Evolutionary conservation across 2,797 vertebrate species (phyloP).

Genomic region (Rhyacichthys aspro): DNA sequence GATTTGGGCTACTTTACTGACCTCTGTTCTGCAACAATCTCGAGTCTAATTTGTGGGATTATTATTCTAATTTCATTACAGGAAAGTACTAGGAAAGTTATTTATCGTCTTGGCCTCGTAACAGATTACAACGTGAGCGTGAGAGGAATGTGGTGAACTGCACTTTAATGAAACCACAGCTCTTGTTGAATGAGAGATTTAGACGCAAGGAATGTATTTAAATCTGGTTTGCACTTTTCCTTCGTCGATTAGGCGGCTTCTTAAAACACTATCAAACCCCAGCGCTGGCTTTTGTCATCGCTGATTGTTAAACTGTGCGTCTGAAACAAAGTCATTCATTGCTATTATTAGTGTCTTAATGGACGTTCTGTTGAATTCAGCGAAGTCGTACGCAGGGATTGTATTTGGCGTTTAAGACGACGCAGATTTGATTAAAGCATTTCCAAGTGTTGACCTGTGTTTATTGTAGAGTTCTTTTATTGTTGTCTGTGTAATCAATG

Average conservation of each 20-base stretch:
- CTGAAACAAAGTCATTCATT: constrained; percentile 20
- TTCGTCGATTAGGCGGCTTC: constrained; percentile 38
- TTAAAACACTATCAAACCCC: constrained; percentile 49
- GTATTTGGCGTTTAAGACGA: constrained; percentile 21
- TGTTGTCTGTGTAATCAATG: background rate
- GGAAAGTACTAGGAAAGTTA: constrained; percentile 40
- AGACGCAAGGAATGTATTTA: constrained; percentile 46
- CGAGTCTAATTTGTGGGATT: constrained; percentile 12
- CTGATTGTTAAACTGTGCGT: constrained; percentile 55
- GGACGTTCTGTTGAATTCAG: constrained; percentile 12
- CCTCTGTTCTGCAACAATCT: background rate
- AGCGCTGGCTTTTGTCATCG: constrained; percentile 44
- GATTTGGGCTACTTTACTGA: background rate
- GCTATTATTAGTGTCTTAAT: constrained; percentile 32
- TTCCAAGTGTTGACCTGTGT: background rate
- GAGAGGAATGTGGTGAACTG: constrained; percentile 48
- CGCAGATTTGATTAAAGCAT: background rate
- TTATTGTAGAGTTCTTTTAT: background rate
- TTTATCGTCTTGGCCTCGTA: constrained; percentile 35
- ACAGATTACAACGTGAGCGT: constrained; percentile 50
- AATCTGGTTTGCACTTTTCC: constrained; percentile 52
- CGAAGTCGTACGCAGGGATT: constrained; percentile 3
- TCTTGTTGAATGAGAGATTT: constrained; percentile 35
- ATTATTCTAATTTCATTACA: constrained; percentile 48
- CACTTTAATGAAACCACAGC: constrained; percentile 58